Percentiles rank a stretch among this genome's conserved stretches.
These are phyloP conservation scores for Noctua pronuba DNA, from an alignment of 2,888 invertebrate species.

Conservation along the genomic window DNA sequence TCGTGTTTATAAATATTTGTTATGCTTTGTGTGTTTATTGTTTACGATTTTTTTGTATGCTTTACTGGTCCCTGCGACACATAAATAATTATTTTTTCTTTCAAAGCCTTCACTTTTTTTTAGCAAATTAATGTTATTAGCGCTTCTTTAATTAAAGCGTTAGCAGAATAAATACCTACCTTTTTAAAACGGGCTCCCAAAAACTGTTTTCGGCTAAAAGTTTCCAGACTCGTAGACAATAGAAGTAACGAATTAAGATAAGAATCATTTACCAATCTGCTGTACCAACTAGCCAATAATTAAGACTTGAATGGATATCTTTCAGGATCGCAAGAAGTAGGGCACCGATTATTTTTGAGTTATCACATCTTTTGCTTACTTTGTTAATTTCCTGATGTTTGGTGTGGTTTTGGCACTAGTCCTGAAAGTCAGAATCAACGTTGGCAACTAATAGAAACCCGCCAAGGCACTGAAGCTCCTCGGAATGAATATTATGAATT, in stretches of 20 bases:
- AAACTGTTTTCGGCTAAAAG: neutral
- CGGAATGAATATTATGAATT: neutral
- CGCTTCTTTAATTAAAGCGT: neutral
- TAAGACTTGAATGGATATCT: neutral
- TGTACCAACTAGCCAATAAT: neutral
- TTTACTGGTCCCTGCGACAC: too few relatives aligned
- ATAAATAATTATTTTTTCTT: too few relatives aligned
- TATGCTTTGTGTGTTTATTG: too few relatives aligned
- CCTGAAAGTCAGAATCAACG: neutral
- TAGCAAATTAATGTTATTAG: neutral
- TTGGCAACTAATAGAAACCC: neutral
- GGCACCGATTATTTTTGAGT: too few relatives aligned
- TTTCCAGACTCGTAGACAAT: neutral
- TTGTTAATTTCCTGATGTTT: neutral
- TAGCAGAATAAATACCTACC: neutral
- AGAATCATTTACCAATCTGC: neutral
- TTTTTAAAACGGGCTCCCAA: neutral
- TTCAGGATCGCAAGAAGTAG: neutral
- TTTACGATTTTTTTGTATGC: too few relatives aligned
- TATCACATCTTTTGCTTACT: neutral
- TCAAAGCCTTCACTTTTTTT: neutral
- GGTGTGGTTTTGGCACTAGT: neutral
- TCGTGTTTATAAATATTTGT: too few relatives aligned
- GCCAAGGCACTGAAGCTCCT: neutral
- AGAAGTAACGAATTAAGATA: neutral